Evolutionary conservation across 2,113 vertebrate species (phyloP).

Genomic region (Aldabrachelys gigantea): DNA sequence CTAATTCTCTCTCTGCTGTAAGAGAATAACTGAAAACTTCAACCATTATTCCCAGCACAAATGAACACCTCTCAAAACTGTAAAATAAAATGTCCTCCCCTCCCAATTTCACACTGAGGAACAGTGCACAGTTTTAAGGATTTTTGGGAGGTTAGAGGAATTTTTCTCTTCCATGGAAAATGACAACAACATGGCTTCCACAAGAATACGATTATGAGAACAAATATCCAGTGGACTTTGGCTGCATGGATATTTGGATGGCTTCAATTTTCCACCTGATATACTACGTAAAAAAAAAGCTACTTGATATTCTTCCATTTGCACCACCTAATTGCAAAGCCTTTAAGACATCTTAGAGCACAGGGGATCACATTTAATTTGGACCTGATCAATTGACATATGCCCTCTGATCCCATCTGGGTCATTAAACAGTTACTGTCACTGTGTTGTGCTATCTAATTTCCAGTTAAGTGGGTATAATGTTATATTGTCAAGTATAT

Average conservation of each 20-base stretch:
- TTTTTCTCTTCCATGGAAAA: neutral
- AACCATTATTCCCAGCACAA: neutral
- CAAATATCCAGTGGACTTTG: neutral
- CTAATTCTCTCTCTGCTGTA: neutral
- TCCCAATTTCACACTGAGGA: neutral
- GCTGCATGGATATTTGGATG: neutral
- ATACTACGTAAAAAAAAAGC: neutral
- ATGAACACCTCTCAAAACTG: neutral
- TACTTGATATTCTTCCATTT: neutral
- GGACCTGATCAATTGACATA: neutral
- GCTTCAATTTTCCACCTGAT: neutral
- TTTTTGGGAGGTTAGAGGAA: neutral
- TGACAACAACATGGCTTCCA: neutral
- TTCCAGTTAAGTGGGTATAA: neutral
- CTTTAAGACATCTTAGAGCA: neutral
- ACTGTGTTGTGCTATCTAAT: neutral
- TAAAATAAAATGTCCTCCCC: neutral
- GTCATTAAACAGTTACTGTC: neutral
- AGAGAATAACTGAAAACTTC: rapidly evolving
- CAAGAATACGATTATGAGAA: neutral
- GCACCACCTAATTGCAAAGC: neutral
- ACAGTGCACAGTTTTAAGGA: neutral
- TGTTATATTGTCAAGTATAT: neutral
- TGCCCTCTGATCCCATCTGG: neutral
- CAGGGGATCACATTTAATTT: neutral